Evolutionary conservation across 2,888 invertebrate species (phyloP), one percentile per base, ranked within the genome.

Genomic region (Epinotia demarniana): DNA sequence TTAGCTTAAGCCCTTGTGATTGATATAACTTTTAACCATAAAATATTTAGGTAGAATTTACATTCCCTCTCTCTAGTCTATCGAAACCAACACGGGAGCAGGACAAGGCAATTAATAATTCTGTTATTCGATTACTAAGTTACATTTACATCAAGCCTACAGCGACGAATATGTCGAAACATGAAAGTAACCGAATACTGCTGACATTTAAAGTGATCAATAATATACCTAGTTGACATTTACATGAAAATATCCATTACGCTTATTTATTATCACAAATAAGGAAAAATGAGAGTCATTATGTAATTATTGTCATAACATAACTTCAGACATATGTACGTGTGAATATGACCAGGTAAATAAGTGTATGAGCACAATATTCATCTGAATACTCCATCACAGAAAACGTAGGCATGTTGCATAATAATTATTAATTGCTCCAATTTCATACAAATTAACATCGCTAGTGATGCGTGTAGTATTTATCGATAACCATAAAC

Each of bases 381-480:
- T 63, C 27, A 69, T 46, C 5, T 69, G 18, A 55, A 73, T 57
- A 39, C 55, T 68, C 16, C 57, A 63, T 23, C 27, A 74, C 57
- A 33, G n/a, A 58, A 70, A 75, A 43, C 23, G 39, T 70, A 66
- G 33, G 39, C 69, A 75, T 69, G 63, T 46, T 33, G 64, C n/a
- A 43, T 53, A 64, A 75, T 61, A 60, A 61, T 73, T 53, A 71
- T 71, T 53, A 66, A 75, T 71, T 60, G 75, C 18, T 27, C 70
- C 70, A 75, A 71, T 75, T 70, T 64, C 53, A 70, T 27, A 64
- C 64, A 75, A 70, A 75, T 75, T 71, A 75, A 61, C 64, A 58
- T 12, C 18, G 58, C 46, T 75, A 75, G 75, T 75, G 64, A 75
- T 60, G 75, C 60, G 64, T 60, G 43, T n/a, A 13, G 39, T 27